phyloP scores from a whole-genome alignment of 2,113 vertebrate species.

The Charina bottae region DNA sequence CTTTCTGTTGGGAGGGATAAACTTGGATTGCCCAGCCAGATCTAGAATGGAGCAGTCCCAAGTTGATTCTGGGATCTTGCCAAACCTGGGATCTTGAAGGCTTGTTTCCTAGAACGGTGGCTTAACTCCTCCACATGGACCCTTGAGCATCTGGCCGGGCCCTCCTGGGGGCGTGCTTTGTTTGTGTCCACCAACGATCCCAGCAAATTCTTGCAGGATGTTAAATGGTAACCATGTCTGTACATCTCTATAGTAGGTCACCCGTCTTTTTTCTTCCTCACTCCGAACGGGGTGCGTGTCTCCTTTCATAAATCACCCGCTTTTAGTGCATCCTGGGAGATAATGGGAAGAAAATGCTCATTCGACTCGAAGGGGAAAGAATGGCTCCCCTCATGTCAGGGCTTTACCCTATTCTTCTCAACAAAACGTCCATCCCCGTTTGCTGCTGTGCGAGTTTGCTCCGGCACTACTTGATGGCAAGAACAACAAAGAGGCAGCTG shows the following conservation, averaged over 20 bases:
- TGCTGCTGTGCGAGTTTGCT: slow-evolving; percentile 44
- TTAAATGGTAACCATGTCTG: slow-evolving; percentile 69
- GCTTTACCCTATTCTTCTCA: slow-evolving; percentile 32
- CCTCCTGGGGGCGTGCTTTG: neutral
- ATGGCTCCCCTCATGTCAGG: slow-evolving; percentile 53
- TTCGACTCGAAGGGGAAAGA: slow-evolving; percentile 63
- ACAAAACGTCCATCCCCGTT: slow-evolving; percentile 16
- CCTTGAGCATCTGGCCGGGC: neutral
- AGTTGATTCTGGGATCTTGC: neutral
- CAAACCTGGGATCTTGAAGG: neutral
- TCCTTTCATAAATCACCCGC: slow-evolving; percentile 71
- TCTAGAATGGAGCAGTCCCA: neutral
- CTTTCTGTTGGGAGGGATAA: neutral
- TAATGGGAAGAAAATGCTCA: slow-evolving; percentile 68
- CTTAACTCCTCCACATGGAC: neutral
- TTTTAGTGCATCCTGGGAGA: slow-evolving; percentile 66
- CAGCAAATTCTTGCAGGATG: slow-evolving; percentile 55
- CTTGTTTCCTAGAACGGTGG: neutral
- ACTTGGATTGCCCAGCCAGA: neutral
- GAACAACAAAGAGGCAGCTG: slow-evolving; percentile 47
- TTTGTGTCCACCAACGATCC: slow-evolving; percentile 6
- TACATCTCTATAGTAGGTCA: slow-evolving; percentile 61
- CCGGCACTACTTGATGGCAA: slow-evolving; percentile 8
- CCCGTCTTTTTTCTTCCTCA: slow-evolving; percentile 68
- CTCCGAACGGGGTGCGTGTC: slow-evolving; percentile 58